A percentile compares a stretch with the other conserved stretches of the same genome.
phyloP scores from a whole-genome alignment of 2,888 invertebrate genomes.

The Cryptocephalus moraei region DNA sequence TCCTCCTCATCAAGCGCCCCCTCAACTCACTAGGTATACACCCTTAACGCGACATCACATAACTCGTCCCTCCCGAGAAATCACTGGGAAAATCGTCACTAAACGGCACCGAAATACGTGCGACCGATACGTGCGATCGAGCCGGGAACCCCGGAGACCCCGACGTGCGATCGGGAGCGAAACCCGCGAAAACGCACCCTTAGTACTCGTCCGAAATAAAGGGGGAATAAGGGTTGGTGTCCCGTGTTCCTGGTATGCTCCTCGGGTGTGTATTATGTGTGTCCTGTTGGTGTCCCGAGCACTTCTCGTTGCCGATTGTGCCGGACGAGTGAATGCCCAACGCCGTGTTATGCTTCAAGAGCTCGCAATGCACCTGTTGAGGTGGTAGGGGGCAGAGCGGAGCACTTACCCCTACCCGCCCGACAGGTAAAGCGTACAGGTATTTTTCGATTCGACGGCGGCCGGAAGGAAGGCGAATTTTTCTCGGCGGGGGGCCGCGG shows the following conservation, averaged over 20 bases:
- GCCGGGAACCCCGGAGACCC: constrained; percentile 9
- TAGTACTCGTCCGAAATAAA: no score
- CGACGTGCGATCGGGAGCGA: constrained; percentile 14
- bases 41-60: no score
- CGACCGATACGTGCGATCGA: no score
- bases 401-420: constrained; percentile 22
- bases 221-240: no score
- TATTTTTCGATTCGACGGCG: not conserved
- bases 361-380: constrained; percentile 38
- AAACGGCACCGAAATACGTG: no score
- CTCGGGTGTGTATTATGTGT: no score
- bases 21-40: no score
- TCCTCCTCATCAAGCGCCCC: no score
- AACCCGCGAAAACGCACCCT: constrained; percentile 15
- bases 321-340: constrained; percentile 40
- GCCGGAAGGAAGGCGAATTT: no score
- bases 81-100: no score
- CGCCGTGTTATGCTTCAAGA: constrained; percentile 40
- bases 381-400: constrained; percentile 27
- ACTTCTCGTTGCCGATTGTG: constrained; percentile 37
- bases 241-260: not conserved
- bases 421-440: constrained; percentile 13
- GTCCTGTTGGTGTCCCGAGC: constrained; percentile 17
- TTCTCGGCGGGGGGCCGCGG: no score
- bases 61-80: no score